A percentile compares a stretch with the other conserved stretches of the same genome.
Conservation (phyloP, 2,797 vertebrate species). For the Manis javanica region DNA sequence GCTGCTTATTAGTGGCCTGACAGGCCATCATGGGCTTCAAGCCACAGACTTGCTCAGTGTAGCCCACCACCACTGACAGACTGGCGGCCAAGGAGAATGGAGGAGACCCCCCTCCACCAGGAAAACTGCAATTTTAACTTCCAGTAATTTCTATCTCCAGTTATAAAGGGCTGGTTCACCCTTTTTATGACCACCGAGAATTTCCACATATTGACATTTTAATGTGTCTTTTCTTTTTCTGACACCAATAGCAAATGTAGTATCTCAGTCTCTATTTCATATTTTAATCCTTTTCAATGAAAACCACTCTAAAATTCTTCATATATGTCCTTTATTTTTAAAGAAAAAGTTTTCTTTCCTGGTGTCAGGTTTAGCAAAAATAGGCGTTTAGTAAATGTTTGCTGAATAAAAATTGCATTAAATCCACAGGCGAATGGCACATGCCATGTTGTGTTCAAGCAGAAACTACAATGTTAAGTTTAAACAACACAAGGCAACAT, state of each 20-base stretch:
- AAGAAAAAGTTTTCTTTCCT: background rate
- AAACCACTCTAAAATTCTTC: constrained; percentile 2
- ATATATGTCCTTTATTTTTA: background rate
- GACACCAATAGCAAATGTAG: background rate
- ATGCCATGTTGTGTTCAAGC: background rate
- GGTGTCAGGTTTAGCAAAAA: background rate
- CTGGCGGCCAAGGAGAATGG: background rate
- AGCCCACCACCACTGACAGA: background rate
- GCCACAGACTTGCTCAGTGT: background rate
- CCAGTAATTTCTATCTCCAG: background rate
- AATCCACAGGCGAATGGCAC: background rate
- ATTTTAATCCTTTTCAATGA: background rate
- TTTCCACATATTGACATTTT: background rate
- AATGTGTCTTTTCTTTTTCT: background rate
- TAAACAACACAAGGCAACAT: background rate
- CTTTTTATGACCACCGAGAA: background rate
- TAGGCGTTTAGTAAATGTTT: background rate
- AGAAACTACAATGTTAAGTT: background rate
- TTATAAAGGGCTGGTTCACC: background rate
- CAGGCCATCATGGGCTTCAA: background rate
- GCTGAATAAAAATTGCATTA: background rate
- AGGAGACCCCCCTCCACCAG: background rate
- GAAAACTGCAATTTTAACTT: background rate
- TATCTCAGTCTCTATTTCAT: background rate
- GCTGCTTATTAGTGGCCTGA: constrained; percentile 9